A percentile compares a stretch with the other conserved stretches of the same genome.
Evolutionary conservation across 92 coral and sea anemone genomes (phyloP).

Genomic region (Zoanthus solanderi): DNA sequence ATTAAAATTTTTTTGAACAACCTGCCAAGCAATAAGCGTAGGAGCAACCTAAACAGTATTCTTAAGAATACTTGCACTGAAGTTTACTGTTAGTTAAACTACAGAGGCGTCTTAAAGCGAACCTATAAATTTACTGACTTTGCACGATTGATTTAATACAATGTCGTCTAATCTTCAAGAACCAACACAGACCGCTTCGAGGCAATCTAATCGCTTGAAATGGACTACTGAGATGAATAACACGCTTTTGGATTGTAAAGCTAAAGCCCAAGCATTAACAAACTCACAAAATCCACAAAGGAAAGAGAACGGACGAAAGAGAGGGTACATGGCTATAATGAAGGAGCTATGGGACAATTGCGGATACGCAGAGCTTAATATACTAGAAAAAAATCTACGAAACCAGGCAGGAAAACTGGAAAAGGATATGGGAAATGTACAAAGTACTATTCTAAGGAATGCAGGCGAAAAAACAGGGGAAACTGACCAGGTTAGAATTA

Average conservation of each 20-base stretch:
- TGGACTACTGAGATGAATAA: conserved; percentile 55
- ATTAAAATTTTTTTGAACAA: conserved; percentile 32
- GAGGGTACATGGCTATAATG: conserved; percentile 51
- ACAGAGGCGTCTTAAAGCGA: conserved; percentile 17
- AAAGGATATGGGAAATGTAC: conserved; percentile 57
- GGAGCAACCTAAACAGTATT: conserved; percentile 58
- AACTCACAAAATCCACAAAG: conserved; percentile 8
- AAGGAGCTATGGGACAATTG: conserved; percentile 20
- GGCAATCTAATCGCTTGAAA: conserved; percentile 47
- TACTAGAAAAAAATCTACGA: conserved; percentile 45
- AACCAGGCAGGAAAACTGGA: conserved; percentile 62
- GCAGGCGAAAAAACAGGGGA: conserved; percentile 4
- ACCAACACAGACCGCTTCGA: conserved; percentile 51
- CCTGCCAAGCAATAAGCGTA: conserved; percentile 57
- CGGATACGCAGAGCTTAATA: conserved; percentile 18
- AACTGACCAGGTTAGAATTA: conserved; percentile 15
- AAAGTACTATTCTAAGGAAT: conserved; percentile 42
- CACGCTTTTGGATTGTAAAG: conserved; percentile 49
- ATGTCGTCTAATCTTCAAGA: conserved; percentile 36
- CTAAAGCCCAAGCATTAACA: conserved; percentile 52
- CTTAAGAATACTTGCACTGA: conserved; percentile 49
- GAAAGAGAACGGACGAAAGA: conserved; percentile 53
- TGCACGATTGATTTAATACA: conserved; percentile 1
- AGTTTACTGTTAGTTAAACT: conserved; percentile 28
- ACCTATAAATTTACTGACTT: conserved; percentile 19